phyloP scores from a whole-genome alignment of 2,888 invertebrate species.

The Pollenia labialis region DNA sequence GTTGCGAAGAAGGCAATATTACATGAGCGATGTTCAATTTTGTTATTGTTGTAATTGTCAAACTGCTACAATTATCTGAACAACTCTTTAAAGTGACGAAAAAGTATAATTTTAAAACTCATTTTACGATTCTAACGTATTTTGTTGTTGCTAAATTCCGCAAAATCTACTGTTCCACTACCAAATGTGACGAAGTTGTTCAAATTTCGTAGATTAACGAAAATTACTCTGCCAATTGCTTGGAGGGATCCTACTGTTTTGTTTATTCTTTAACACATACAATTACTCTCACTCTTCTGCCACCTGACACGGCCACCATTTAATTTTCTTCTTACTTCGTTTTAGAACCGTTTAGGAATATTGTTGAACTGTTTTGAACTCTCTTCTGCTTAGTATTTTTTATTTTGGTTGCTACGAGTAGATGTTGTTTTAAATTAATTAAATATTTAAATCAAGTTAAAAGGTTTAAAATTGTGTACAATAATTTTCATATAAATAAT shows the following conservation, averaged over 20 bases:
- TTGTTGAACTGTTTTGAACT: neutral
- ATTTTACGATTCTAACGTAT: too few species aligned
- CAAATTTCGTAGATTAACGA: too few species aligned
- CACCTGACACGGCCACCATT: neutral
- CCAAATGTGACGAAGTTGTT: too few species aligned
- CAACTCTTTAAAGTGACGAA: too few species aligned
- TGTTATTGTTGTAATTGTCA: too few species aligned
- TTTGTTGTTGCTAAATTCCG: too few species aligned
- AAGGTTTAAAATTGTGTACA: constrained; percentile 61
- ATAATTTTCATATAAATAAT: constrained; percentile 63
- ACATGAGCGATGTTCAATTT: too few species aligned
- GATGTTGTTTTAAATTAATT: constrained; percentile 50
- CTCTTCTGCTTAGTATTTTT: neutral
- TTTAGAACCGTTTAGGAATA: neutral
- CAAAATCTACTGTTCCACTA: too few species aligned
- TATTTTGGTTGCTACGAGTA: neutral
- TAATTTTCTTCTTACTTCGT: neutral
- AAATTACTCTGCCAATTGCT: too few species aligned
- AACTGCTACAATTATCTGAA: too few species aligned
- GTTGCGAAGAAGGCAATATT: too few species aligned
- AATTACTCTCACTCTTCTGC: constrained; percentile 17
- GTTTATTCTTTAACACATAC: neutral
- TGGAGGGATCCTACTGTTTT: neutral
- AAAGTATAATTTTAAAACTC: too few species aligned
- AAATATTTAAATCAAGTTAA: constrained; percentile 70